Evolutionary conservation across 2,113 vertebrate genomes (phyloP).

Genomic region (Neopipo cinnamomea): DNA sequence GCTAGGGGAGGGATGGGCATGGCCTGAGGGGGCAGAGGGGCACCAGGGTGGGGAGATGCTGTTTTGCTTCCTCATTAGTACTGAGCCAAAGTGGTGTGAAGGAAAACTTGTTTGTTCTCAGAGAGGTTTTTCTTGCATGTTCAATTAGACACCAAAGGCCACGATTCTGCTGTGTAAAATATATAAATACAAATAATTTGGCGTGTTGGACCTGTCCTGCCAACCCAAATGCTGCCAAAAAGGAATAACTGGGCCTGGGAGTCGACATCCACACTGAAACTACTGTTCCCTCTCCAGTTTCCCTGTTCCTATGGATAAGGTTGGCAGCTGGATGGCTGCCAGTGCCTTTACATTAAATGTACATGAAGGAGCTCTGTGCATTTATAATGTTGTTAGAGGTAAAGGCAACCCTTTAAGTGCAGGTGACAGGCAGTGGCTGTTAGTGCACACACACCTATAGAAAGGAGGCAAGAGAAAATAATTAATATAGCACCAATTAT

Average conservation of each 20-base stretch:
- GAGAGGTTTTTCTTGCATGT: neutral
- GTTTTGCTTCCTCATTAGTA: neutral
- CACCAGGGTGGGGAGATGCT: neutral
- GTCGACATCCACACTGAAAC: accelerated
- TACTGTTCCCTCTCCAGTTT: neutral
- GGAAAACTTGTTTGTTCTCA: neutral
- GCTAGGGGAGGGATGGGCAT: neutral
- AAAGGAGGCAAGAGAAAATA: neutral
- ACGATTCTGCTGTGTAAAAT: neutral
- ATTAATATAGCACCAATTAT: conserved; percentile 7
- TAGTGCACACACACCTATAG: neutral
- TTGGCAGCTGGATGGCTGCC: neutral
- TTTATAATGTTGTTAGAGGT: neutral
- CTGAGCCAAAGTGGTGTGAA: neutral
- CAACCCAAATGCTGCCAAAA: neutral
- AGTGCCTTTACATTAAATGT: neutral
- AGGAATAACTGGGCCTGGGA: neutral
- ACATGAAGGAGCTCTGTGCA: neutral
- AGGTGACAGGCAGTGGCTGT: neutral
- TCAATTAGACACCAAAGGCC: neutral
- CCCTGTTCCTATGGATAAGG: neutral
- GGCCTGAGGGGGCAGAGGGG: too few species aligned
- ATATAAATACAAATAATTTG: neutral
- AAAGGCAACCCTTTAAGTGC: neutral
- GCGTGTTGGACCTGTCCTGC: neutral